A percentile compares a stretch with the other conserved stretches of the same genome.
Conservation (phyloP, 2,888 invertebrate species). For the Ashinkailepas kermadecensis region DNA sequence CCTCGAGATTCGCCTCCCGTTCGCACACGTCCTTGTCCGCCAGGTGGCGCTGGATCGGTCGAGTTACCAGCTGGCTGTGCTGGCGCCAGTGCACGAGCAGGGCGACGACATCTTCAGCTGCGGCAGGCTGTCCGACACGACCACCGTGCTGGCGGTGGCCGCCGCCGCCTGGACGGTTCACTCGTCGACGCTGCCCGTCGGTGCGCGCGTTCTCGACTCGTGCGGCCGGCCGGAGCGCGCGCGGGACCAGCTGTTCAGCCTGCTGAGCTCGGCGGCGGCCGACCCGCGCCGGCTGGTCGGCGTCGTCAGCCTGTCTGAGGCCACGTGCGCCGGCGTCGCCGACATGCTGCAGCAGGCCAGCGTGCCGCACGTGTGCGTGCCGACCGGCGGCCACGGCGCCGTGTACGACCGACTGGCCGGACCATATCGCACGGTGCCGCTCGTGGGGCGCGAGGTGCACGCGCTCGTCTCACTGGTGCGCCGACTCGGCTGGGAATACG, state of each 20-base stretch:
- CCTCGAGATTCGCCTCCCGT: no score
- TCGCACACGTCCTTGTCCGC: neutral
- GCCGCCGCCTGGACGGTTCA: conserved; percentile 44
- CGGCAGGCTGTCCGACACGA: conserved; percentile 39
- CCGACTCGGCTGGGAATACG: conserved; percentile 40
- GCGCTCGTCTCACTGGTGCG: conserved; percentile 38
- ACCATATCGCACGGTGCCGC: conserved; percentile 37
- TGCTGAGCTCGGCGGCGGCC: conserved; percentile 39
- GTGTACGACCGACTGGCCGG: conserved; percentile 27
- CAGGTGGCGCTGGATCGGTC: conserved; percentile 1
- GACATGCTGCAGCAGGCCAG: conserved; percentile 39
- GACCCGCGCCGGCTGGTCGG: conserved; percentile 38
- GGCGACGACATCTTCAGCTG: conserved; percentile 40
- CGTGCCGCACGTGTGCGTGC: conserved; percentile 41
- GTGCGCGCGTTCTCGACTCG: conserved; percentile 42
- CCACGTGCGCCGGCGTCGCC: conserved; percentile 39
- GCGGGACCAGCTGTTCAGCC: conserved; percentile 41
- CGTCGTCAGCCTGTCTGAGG: conserved; percentile 39
- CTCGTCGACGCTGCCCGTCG: conserved; percentile 34
- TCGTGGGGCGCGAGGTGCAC: conserved; percentile 37
- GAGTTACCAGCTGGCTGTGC: conserved; percentile 22
- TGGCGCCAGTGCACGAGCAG: conserved; percentile 37
- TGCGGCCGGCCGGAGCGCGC: conserved; percentile 40
- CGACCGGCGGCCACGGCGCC: conserved; percentile 34
- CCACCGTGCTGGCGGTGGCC: conserved; percentile 41